Conservation (phyloP, 2,888 invertebrate genomes). For the Lasioglossum oenotherae region DNA sequence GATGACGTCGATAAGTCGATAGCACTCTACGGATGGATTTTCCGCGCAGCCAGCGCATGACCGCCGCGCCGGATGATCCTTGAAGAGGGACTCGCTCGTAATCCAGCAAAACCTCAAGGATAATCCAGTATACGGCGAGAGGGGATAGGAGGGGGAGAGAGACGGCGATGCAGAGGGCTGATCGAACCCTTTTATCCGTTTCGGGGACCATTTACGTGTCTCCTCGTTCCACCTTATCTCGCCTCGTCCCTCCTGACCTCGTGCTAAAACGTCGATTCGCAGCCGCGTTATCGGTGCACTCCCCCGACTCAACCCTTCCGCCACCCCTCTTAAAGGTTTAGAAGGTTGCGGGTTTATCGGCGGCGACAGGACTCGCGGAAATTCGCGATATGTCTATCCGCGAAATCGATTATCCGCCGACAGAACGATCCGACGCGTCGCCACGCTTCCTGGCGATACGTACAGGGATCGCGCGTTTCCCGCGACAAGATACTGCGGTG, state of each 20-base stretch:
- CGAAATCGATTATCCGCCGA: slow-evolving; percentile 66
- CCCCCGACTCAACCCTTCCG: not conserved
- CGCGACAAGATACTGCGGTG: not conserved
- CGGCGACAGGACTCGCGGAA: slow-evolving; percentile 61
- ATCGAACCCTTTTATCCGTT: slow-evolving; percentile 73
- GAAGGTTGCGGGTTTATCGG: slow-evolving; percentile 57
- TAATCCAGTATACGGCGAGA: slow-evolving; percentile 68
- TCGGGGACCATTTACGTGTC: slow-evolving; percentile 68
- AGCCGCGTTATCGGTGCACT: slow-evolving; percentile 63
- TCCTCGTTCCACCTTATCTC: slow-evolving; percentile 63
- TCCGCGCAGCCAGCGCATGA: slow-evolving; percentile 40
- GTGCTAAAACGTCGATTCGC: slow-evolving; percentile 69
- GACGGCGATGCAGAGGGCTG: slow-evolving; percentile 21
- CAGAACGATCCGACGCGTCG: slow-evolving; percentile 61
- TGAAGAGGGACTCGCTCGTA: slow-evolving; percentile 57
- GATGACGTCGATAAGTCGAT: slow-evolving; percentile 63
- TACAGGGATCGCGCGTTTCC: not conserved
- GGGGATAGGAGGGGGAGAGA: not conserved
- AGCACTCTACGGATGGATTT: slow-evolving; percentile 56
- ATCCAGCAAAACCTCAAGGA: slow-evolving; percentile 71
- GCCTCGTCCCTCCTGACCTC: slow-evolving; percentile 63
- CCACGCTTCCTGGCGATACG: slow-evolving; percentile 2
- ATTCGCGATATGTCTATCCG: slow-evolving; percentile 63
- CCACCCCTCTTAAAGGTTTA: not conserved
- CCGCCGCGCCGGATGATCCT: slow-evolving; percentile 58